Base-by-base conservation (phyloP, 1,140 invertebrate genomes). In the Drosophila persimilis region DNA sequence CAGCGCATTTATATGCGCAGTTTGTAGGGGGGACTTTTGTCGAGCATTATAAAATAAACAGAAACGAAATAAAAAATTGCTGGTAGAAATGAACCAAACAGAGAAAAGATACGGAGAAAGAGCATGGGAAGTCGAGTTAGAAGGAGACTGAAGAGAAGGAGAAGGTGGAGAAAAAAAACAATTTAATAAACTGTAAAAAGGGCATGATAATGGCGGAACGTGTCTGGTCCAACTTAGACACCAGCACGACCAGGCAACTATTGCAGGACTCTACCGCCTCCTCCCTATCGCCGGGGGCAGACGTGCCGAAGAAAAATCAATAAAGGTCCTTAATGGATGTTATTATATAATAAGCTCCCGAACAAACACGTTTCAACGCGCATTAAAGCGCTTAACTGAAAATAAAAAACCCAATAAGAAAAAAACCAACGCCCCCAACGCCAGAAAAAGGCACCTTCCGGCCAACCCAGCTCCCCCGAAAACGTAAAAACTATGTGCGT, bases 151-250 rank as follows among this genome's bases (percentile, higher is more conserved):
- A 17, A 45, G 39, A 17, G 35, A 58, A 57, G 31, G 51, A 39
- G 35, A 1, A 39, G 35, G 3, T 11, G 35, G 1, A 39, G 35
- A 0, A 39, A 46, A 54, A 65, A 80, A 80, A 84, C 79, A 89
- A 84, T 89, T 89, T 89, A 89, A 89, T 89, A 89, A 77, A 89
- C 84, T 89, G 84, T 76, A 83, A 88, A 88, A 84, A 70, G 85
- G 76, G 58, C 84, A 80, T 79, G 75, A 81, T 89, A 84, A 89
- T 89, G 84, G 62, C 51, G 52, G 59, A 71, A 89, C 84, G 80
- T 89, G 81, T 80, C 77, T 75, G 84, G 70, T 50, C 15, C 44
- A 62, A 50, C 47, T 55, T 15, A 66, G 64, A 60, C 31, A 29
- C 35, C 35, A 39, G 35, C 35, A 39, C 35, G 80, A 61, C 45